Evolutionary conservation across 2,888 invertebrate species (phyloP).

Genomic region (Hybos culiciformis): DNA sequence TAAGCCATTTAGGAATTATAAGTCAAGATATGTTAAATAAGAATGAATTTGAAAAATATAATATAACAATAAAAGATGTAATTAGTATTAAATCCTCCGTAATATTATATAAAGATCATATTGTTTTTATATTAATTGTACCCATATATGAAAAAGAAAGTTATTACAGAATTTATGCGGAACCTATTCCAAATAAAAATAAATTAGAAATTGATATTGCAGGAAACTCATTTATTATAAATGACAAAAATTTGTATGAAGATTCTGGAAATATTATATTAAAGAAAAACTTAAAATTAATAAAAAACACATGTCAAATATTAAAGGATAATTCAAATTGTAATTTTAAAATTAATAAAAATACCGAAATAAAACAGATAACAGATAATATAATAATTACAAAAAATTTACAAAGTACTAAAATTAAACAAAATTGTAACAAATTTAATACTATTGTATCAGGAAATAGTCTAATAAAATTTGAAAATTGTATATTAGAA

Average conservation of each 20-base stretch:
- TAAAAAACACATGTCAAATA: too few species aligned
- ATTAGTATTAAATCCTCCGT: constrained; percentile 8
- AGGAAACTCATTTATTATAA: background rate
- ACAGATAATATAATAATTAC: too few species aligned
- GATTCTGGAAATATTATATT: background rate
- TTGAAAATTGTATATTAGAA: too few species aligned
- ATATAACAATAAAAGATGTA: constrained; percentile 6
- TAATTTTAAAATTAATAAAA: too few species aligned
- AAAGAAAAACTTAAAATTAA: constrained; percentile 3
- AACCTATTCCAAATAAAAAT: constrained; percentile 9
- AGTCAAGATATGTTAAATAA: constrained; percentile 4
- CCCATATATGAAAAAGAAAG: constrained; percentile 7
- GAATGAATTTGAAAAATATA: constrained; percentile 6
- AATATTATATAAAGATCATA: constrained; percentile 6
- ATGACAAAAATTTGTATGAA: background rate
- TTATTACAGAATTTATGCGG: constrained; percentile 6
- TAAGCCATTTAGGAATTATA: constrained; percentile 6
- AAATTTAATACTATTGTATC: too few species aligned
- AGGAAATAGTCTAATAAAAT: too few species aligned
- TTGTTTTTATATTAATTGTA: constrained; percentile 9
- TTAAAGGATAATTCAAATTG: too few species aligned
- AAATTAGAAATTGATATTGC: constrained; percentile 2
- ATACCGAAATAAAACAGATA: too few species aligned
- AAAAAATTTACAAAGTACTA: too few species aligned
- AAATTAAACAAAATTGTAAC: too few species aligned